Evolutionary conservation across 1,140 invertebrate genomes (phyloP).

Genomic region (Eueides isabella): DNA sequence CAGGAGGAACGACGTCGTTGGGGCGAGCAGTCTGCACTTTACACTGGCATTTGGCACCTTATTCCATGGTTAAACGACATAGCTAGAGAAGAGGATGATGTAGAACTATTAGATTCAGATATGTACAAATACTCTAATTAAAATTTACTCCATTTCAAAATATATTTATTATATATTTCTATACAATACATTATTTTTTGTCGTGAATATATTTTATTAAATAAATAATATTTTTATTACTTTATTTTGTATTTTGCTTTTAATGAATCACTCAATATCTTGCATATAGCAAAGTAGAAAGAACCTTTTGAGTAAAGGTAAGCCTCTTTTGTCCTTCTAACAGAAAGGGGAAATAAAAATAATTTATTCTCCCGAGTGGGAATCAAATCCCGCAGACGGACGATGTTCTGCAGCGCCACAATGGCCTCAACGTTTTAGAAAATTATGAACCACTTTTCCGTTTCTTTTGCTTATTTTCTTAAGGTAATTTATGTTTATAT

Average conservation of each 20-base stretch:
- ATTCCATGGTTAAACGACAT: slow-evolving; percentile 61
- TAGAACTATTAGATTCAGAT: slow-evolving; percentile 43
- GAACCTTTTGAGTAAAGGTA: no score
- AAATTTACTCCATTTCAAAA: neutral
- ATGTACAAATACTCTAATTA: slow-evolving; percentile 23
- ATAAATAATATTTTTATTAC: neutral
- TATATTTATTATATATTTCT: slow-evolving; percentile 1
- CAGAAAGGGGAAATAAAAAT: no score
- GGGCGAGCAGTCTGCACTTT: slow-evolving; percentile 62
- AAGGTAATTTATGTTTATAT: no score
- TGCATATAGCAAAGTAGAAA: no score
- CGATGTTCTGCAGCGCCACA: no score
- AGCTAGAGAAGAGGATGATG: slow-evolving; percentile 53
- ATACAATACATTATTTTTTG: neutral
- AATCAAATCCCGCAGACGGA: no score
- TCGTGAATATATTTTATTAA: slow-evolving; percentile 12
- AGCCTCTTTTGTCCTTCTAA: no score
- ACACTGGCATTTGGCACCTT: slow-evolving; percentile 62
- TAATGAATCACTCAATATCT: no score
- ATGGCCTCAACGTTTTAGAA: no score
- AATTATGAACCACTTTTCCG: no score
- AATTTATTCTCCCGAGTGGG: no score
- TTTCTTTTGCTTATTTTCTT: no score
- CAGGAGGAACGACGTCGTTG: slow-evolving; percentile 59
- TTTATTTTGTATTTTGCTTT: neutral